Evolutionary conservation across 2,797 vertebrate genomes (phyloP).

Genomic region (Choloepus didactylus): DNA sequence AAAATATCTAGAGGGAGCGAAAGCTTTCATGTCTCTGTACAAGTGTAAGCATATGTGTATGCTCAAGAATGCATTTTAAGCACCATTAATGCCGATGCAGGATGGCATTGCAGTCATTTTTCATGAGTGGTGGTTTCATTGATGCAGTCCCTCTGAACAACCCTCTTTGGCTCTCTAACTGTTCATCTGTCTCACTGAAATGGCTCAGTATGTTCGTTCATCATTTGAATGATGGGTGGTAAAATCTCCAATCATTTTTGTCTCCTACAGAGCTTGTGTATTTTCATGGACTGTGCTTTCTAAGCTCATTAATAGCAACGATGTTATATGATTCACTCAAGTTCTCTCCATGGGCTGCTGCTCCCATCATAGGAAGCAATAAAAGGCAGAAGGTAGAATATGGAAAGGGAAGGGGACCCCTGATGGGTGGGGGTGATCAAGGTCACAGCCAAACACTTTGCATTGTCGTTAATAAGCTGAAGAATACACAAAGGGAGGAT

Average conservation of each 20-base stretch:
- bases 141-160: conserved; percentile 72
- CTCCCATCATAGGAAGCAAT: conserved; percentile 76
- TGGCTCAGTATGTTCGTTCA: conserved; percentile 83
- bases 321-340: conserved; percentile 79
- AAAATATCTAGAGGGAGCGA: conserved; percentile 62
- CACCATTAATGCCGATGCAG: conserved; percentile 84
- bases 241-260: conserved; percentile 71
- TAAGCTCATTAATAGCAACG: conserved; percentile 85
- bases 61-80: conserved; percentile 85
- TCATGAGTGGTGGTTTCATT: conserved; percentile 81
- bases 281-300: conserved; percentile 83
- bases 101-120: conserved; percentile 80
- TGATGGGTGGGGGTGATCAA: neutral
- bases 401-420: conserved; percentile 45
- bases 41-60: conserved; percentile 83
- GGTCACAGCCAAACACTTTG: neutral
- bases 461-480: conserved; percentile 50
- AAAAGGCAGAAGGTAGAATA: conserved; percentile 72
- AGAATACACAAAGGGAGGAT: neutral
- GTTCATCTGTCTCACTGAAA: conserved; percentile 83
- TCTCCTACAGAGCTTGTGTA: conserved; percentile 51
- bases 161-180: conserved; percentile 71
- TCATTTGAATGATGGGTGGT: conserved; percentile 83
- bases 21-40: conserved; percentile 66
- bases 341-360: conserved; percentile 78